Conservation (phyloP, 2,888 invertebrate species). For the Ornithoptera priamus region DNA sequence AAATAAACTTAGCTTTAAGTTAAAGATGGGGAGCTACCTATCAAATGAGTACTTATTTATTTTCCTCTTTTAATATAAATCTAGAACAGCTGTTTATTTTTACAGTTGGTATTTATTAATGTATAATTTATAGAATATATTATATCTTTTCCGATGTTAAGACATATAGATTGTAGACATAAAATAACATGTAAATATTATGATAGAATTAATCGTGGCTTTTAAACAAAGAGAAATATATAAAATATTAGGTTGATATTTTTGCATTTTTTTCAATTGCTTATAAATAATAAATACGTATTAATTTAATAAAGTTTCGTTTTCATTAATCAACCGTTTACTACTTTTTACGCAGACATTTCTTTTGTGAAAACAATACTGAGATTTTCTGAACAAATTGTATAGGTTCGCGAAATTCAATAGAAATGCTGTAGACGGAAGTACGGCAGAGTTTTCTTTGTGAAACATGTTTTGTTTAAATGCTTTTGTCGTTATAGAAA, state of each 20-base stretch:
- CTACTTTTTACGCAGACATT: background rate
- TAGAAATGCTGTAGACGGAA: constrained; percentile 10
- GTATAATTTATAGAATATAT: background rate
- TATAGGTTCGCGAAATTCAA: constrained; percentile 7
- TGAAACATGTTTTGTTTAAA: constrained; percentile 15
- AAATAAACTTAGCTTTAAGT: background rate
- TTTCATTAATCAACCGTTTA: background rate
- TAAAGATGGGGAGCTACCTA: background rate
- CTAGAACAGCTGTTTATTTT: background rate
- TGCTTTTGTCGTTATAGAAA: constrained; percentile 4
- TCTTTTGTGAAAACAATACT: background rate
- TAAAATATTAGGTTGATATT: too few species aligned
- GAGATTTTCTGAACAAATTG: constrained; percentile 7
- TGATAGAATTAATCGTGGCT: too few species aligned
- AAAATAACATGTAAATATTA: too few species aligned
- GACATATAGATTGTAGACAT: too few species aligned
- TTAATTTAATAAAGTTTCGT: background rate
- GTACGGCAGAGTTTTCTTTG: constrained; percentile 1
- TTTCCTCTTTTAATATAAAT: background rate
- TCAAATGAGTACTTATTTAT: background rate
- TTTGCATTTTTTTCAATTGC: background rate
- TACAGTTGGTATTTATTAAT: background rate
- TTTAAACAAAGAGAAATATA: too few species aligned
- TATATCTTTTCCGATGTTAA: too few species aligned
- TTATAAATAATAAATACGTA: background rate